A percentile compares a stretch with the other conserved stretches of the same genome.
Conservation (phyloP, 2,888 invertebrate species). For the Hyles lineata region DNA sequence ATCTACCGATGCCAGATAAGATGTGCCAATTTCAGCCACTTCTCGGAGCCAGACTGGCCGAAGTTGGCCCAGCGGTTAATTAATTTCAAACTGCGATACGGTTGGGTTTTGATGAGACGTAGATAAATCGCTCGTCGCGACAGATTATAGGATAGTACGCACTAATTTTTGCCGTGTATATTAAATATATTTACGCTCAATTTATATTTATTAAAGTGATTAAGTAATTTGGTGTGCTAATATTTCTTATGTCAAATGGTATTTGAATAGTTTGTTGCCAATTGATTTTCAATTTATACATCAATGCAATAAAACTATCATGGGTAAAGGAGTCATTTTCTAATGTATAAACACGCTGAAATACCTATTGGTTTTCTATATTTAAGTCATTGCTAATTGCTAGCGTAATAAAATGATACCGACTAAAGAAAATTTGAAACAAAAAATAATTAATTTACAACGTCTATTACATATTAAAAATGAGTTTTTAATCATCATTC, state of each 20-base stretch:
- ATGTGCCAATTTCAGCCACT: conserved; percentile 66
- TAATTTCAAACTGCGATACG: conserved; percentile 67
- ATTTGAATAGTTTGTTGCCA: too few relatives aligned
- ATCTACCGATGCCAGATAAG: conserved; percentile 59
- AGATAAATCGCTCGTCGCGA: conserved; percentile 53
- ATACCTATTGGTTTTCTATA: too few relatives aligned
- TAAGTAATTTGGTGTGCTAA: too few relatives aligned
- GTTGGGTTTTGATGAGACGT: conserved; percentile 62
- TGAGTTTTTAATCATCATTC: conserved; percentile 5
- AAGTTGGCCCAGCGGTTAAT: conserved; percentile 65
- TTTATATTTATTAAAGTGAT: too few relatives aligned
- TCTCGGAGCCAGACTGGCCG: conserved; percentile 48
- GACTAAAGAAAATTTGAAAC: background rate
- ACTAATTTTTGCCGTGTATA: background rate
- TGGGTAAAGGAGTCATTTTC: too few relatives aligned
- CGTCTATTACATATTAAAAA: background rate
- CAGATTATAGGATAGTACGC: conserved; percentile 41
- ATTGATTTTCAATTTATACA: too few relatives aligned
- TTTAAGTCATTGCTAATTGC: too few relatives aligned
- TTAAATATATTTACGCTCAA: background rate
- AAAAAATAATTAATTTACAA: background rate
- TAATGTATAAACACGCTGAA: too few relatives aligned
- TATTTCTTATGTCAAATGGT: too few relatives aligned
- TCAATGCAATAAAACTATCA: too few relatives aligned
- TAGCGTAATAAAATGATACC: too few relatives aligned